Conservation (phyloP, 2,888 invertebrate genomes). For the Tiliacea citrago region DNA sequence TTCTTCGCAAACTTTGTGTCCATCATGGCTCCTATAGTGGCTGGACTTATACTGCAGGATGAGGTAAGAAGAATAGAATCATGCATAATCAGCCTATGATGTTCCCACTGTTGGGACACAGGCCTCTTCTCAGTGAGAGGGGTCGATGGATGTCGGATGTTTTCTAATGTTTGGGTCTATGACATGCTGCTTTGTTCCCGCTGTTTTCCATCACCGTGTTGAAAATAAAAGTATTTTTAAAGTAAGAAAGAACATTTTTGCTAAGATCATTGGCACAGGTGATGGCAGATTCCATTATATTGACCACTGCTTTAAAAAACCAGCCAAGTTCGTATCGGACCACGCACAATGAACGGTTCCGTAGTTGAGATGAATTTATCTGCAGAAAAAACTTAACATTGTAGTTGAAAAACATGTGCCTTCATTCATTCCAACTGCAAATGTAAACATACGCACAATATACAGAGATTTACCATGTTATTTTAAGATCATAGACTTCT, state of each 20-base stretch:
- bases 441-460: too few relatives aligned
- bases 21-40: slow-evolving; percentile 94
- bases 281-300: not conserved
- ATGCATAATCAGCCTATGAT: not conserved
- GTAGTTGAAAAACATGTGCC: too few relatives aligned
- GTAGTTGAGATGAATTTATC: too few relatives aligned
- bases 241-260: not conserved
- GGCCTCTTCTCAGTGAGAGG: not conserved
- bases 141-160: too few relatives aligned
- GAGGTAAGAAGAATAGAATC: slow-evolving; percentile 71
- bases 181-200: not conserved
- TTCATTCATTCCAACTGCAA: too few relatives aligned
- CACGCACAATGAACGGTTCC: too few relatives aligned
- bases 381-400: too few relatives aligned
- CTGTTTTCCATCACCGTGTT: not conserved
- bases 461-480: too few relatives aligned
- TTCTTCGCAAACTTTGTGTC: slow-evolving; percentile 93
- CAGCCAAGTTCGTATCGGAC: too few relatives aligned
- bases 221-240: not conserved
- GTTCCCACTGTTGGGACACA: not conserved
- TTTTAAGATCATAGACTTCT: too few relatives aligned
- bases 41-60: slow-evolving; percentile 92
- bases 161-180: too few relatives aligned
- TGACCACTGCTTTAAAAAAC: not conserved
- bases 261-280: not conserved